Percentiles rank a stretch among this genome's conserved stretches.
Evolutionary conservation across 2,797 vertebrate genomes (phyloP).

Genomic region (Columba guinea): DNA sequence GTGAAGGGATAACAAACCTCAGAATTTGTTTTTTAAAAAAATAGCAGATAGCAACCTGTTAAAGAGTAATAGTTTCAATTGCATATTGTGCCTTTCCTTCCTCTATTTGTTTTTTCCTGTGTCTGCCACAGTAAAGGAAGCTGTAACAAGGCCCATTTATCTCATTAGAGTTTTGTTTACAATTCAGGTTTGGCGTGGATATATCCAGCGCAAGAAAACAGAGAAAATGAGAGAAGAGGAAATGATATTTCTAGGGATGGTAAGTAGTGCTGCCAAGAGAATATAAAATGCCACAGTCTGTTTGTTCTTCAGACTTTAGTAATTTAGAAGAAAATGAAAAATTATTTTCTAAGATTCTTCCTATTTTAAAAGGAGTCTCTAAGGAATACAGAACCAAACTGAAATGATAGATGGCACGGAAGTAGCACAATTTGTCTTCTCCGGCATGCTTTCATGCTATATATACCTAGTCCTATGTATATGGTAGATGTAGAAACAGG

Average conservation of each 20-base stretch:
- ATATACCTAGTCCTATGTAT: background rate
- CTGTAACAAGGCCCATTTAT: slow-evolving; percentile 58
- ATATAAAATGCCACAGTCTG: background rate
- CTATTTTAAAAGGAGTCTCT: background rate
- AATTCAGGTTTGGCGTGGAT: slow-evolving; percentile 82
- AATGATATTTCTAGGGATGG: slow-evolving; percentile 88
- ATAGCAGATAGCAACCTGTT: slow-evolving; percentile 35
- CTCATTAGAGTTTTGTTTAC: slow-evolving; percentile 49
- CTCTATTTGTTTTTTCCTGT: slow-evolving; percentile 63
- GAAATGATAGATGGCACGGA: slow-evolving; percentile 28
- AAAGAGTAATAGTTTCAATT: slow-evolving; percentile 42
- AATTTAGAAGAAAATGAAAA: background rate
- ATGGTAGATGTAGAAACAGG: background rate
- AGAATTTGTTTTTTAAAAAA: background rate
- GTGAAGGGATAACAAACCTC: background rate
- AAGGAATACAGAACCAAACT: background rate
- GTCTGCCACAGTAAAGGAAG: slow-evolving; percentile 47
- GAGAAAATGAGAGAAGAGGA: slow-evolving; percentile 79
- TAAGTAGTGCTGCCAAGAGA: slow-evolving; percentile 67
- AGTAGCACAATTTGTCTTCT: slow-evolving; percentile 20
- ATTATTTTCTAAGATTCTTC: background rate
- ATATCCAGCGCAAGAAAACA: slow-evolving; percentile 76
- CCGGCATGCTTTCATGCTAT: background rate
- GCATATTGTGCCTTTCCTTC: slow-evolving; percentile 51
- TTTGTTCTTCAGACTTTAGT: background rate